Conservation (phyloP, 2,888 invertebrate species). For the Loripinus fragilis region DNA sequence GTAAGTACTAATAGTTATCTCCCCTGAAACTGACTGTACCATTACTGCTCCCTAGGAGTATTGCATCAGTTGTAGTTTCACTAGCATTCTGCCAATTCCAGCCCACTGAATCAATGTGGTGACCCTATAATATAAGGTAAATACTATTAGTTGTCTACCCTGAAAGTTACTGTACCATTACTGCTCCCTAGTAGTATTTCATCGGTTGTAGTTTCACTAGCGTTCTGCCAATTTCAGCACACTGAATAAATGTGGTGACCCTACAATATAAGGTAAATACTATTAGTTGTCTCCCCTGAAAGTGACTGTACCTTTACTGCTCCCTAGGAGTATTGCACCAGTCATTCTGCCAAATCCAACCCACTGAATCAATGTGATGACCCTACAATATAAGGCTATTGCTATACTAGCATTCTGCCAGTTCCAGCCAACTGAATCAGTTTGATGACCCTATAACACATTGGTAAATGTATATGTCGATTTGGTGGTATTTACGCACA, state of each 20-base stretch:
- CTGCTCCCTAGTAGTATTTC: constrained; percentile 95
- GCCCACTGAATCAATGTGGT: constrained; percentile 95
- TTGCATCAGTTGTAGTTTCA: constrained; percentile 90
- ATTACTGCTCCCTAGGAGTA: constrained; percentile 94
- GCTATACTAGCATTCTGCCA: constrained; percentile 86
- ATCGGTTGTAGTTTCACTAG: constrained; percentile 89
- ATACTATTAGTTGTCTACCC: too few relatives aligned
- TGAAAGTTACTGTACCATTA: too few relatives aligned
- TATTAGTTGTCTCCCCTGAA: too few relatives aligned
- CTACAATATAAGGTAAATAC: constrained; percentile 75
- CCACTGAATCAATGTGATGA: constrained; percentile 95
- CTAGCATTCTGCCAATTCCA: constrained; percentile 89
- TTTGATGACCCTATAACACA: constrained; percentile 88
- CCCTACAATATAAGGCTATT: constrained; percentile 83
- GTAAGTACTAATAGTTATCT: too few relatives aligned
- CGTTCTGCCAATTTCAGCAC: constrained; percentile 90
- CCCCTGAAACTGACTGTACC: too few relatives aligned
- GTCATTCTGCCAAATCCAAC: constrained; percentile 91
- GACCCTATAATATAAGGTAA: constrained; percentile 84
- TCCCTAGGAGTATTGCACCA: constrained; percentile 94
- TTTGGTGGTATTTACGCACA: too few relatives aligned
- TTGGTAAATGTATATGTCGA: too few relatives aligned
- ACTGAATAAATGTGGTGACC: constrained; percentile 95
- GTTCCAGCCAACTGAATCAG: constrained; percentile 96
- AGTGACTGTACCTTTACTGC: constrained; percentile 92